phyloP scores from a whole-genome alignment of 2,797 vertebrate species.

The Netta rufina region DNA sequence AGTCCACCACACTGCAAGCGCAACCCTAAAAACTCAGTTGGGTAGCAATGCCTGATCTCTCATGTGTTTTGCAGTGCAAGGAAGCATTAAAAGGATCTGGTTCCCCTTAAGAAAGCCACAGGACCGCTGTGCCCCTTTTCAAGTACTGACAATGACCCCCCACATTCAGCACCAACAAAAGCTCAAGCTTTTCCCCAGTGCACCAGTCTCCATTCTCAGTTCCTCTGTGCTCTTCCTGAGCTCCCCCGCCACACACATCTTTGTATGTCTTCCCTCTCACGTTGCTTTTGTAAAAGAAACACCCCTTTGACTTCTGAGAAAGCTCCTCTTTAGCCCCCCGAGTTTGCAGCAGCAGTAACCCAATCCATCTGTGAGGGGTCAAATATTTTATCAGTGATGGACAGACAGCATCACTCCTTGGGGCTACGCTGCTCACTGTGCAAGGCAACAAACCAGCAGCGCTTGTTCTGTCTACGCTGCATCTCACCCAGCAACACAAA shows the following conservation, averaged over 20 bases:
- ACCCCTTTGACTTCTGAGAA: no score
- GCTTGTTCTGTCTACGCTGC: neutral
- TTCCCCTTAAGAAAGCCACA: neutral
- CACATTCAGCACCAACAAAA: neutral
- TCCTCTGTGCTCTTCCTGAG: neutral
- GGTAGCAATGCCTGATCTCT: neutral
- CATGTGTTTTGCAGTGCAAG: neutral
- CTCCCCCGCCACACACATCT: neutral
- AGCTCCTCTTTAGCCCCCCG: neutral
- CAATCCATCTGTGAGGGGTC: neutral
- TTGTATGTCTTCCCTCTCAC: rapidly evolving
- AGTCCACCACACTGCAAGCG: neutral
- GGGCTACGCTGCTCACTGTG: neutral
- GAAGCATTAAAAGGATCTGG: neutral
- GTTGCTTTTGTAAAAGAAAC: neutral
- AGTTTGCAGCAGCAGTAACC: neutral
- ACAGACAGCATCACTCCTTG: neutral
- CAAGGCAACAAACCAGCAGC: neutral
- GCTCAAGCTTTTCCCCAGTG: neutral
- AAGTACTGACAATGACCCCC: neutral
- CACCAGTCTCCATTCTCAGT: neutral
- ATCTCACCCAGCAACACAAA: neutral
- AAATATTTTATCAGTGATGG: neutral
- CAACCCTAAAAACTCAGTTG: neutral
- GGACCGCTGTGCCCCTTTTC: neutral